Evolutionary conservation across 2,888 invertebrate genomes (phyloP), one percentile per base, ranked within the genome.

Genomic region (Scaeva pyrastri): DNA sequence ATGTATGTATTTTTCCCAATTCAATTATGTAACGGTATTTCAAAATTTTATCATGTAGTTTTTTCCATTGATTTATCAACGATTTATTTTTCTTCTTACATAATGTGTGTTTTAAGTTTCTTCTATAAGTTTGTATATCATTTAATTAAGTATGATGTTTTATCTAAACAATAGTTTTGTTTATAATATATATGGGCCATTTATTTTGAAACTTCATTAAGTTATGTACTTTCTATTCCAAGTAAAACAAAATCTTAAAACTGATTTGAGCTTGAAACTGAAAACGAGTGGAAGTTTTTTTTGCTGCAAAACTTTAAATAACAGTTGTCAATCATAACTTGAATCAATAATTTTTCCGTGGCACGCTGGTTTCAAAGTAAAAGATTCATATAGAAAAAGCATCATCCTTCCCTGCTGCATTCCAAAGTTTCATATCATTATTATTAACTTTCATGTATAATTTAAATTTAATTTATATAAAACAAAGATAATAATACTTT

Each of bases 401-500:
- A 60, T 41, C 16, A 8, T 39, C 14, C 39, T 60, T 41, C 60
- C 21, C 39, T 60, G 39, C 39, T 60, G n/a, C 60, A 60, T 60
- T 60, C 60, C 60, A 60, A 56, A 56, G 56, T 31, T 56, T 16
- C 16, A 31, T 16, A 31, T 55, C 1, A 10, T 14, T 7, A n/a
- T 52, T 55, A 6, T 55, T 31, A 45, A 43, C 23, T 43, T 43
- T 66, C 48, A 31, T 48, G 12, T 48, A 5, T 12, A 26, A 19
- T 31, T 66, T 19, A 14, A 48, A 43, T 31, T 66, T 66, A 50
- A 48, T 66, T 66, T 66, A 56, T 71, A 31, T 56, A 45, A 52
- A 71, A 14, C 31, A 31, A 31, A 31, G 31, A 43, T n/a, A 43
- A 55, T 14, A 43, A 31, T 73, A 31, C 39, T 36, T 48, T 60